Evolutionary conservation across 2,888 invertebrate species (phyloP).

Genomic region (Chouioia cunea): DNA sequence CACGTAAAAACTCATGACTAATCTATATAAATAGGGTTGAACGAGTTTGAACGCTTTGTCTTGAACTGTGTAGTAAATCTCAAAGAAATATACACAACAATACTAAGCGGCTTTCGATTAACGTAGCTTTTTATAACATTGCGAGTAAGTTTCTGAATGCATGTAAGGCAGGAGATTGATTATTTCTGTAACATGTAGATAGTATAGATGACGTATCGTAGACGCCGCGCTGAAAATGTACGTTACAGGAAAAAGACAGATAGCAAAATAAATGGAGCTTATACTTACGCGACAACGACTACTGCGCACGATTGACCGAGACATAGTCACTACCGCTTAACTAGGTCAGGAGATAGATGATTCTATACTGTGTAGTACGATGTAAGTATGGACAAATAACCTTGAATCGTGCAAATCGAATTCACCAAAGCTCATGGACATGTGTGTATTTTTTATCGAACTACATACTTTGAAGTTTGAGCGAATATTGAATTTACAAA

Average conservation of each 20-base stretch:
- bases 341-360: constrained; percentile 26
- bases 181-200: too few species aligned
- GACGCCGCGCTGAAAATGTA: background rate
- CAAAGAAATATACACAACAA: too few species aligned
- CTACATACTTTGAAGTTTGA: background rate
- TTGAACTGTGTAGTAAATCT: too few species aligned
- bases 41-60: too few species aligned
- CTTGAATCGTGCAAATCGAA: constrained; percentile 22
- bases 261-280: constrained; percentile 21
- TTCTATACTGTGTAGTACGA: constrained; percentile 13
- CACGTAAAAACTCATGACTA: too few species aligned
- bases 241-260: constrained; percentile 12
- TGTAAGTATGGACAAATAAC: background rate
- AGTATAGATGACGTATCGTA: background rate
- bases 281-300: constrained; percentile 18
- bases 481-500: too few species aligned
- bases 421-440: constrained; percentile 1
- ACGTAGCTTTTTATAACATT: too few species aligned
- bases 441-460: background rate
- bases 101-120: too few species aligned
- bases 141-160: too few species aligned
- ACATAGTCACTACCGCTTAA: constrained; percentile 8
- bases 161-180: too few species aligned
- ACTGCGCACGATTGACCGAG: constrained; percentile 28
- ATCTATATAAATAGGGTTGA: too few species aligned